Base-by-base conservation (phyloP, 1,140 invertebrate genomes). In the Drosophila subpulchrella region DNA sequence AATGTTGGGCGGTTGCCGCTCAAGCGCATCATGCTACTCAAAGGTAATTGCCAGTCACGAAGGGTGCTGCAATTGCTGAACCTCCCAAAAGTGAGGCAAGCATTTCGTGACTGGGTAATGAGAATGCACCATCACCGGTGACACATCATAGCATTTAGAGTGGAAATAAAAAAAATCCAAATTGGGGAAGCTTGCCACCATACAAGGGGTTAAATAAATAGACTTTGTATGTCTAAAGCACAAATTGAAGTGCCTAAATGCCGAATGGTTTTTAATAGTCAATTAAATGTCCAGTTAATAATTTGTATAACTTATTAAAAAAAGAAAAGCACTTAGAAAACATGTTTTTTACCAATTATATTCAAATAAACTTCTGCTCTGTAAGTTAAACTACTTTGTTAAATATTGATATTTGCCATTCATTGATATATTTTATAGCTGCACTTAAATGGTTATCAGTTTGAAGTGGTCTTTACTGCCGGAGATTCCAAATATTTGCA, bases 21-120 rank as follows among this genome's bases (percentile, higher is more conserved):
- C 48, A 58, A 71, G 58, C 66, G 50, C 68, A 58, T 78, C 75
- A 60, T 50, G 48, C n/a, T 38, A 60, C 11, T 10, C 15, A 62
- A 5, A 42, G 42, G 41, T 60, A 65, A 78, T 60, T 77, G 75
- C 55, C 56, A 76, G 61, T 66, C 65, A 68, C 65, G 65, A 48
- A 66, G 65, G 42, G 47, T 53, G 65, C 65, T 34, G 65, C 60
- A 68, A 68, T 53, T 50, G 46, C 30, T 44, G 46, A 44, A 36
- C 61, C 61, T n/a, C 65, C 65, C 47, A 46, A 54, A 59, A 68
- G 65, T 68, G 61, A 66, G 61, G 65, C 60, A 68, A 68, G 47
- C 61, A 36, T 10, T 68, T 67, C 65, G 65, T 68, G 65, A 66
- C 61, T 66, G 32, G 6, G 41, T 53, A 66, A 68, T 34, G 13